phyloP scores from a whole-genome alignment of 2,888 invertebrate genomes.

The Electrophaes corylata region DNA sequence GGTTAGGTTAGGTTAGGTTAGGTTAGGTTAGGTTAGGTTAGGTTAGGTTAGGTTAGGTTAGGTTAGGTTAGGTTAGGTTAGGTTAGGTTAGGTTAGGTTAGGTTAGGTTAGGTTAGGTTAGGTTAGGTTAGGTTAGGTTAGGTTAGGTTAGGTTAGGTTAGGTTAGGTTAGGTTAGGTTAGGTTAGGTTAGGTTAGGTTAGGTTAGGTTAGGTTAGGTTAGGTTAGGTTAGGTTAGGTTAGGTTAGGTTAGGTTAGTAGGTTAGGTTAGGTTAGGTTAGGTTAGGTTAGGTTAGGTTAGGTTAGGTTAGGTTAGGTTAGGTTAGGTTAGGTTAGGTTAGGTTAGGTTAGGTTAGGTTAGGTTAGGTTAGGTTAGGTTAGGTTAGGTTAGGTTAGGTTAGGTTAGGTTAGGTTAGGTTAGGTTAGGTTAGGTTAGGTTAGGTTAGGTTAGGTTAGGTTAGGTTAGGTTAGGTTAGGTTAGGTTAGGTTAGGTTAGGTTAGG shows the following conservation, averaged over 20 bases:
- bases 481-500: constrained; percentile 18
- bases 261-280: constrained; percentile 29
- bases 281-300: constrained; percentile 28
- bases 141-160: constrained; percentile 36
- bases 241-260: constrained; percentile 27
- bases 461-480: constrained; percentile 25
- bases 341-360: constrained; percentile 39
- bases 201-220: constrained; percentile 23
- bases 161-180: constrained; percentile 29
- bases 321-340: constrained; percentile 32
- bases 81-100: constrained; percentile 27
- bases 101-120: constrained; percentile 27
- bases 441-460: constrained; percentile 42
- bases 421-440: constrained; percentile 38
- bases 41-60: constrained; percentile 27
- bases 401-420: constrained; percentile 43
- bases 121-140: constrained; percentile 34
- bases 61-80: constrained; percentile 30
- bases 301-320: constrained; percentile 30
- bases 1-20: constrained; percentile 29
- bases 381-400: constrained; percentile 42
- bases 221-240: constrained; percentile 27
- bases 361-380: constrained; percentile 41
- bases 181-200: constrained; percentile 18
- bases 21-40: constrained; percentile 25